phyloP scores from a whole-genome alignment of 2,888 invertebrate species.

The Rhodophaea formosa region DNA sequence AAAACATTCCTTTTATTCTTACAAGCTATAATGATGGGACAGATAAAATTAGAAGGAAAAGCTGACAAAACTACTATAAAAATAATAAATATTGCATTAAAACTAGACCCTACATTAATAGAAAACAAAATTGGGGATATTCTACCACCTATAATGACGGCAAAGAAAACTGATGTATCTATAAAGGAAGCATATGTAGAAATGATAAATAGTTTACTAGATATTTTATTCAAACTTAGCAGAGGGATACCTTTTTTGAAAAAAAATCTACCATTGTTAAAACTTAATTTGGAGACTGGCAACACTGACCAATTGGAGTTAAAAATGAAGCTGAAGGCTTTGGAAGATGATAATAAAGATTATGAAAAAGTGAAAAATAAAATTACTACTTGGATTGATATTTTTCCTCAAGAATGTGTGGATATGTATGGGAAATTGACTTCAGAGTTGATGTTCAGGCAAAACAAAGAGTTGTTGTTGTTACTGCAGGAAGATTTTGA shows the following conservation, averaged over 20 bases:
- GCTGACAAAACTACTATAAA: conserved; percentile 57
- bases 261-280: conserved; percentile 63
- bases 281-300: conserved; percentile 52
- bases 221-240: conserved; percentile 69
- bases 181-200: conserved; percentile 51
- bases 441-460: conserved; percentile 71
- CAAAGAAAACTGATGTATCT: conserved; percentile 51
- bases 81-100: conserved; percentile 61
- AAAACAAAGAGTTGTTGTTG: conserved; percentile 63
- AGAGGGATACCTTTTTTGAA: conserved; percentile 60
- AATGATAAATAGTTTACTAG: conserved; percentile 62
- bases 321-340: conserved; percentile 45
- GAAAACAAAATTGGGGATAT: conserved; percentile 62
- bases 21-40: conserved; percentile 62
- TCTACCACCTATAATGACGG: conserved; percentile 61
- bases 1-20: conserved; percentile 64
- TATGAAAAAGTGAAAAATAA: conserved; percentile 52
- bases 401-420: conserved; percentile 62
- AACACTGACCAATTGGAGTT: conserved; percentile 63
- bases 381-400: conserved; percentile 55
- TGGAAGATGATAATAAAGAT: conserved; percentile 35
- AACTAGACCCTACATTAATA: conserved; percentile 66
- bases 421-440: conserved; percentile 64
- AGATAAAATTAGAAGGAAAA: conserved; percentile 63
- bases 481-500: conserved; percentile 64